Evolutionary conservation across 2,888 invertebrate genomes (phyloP).

Genomic region (Hipparchia sbordonii): DNA sequence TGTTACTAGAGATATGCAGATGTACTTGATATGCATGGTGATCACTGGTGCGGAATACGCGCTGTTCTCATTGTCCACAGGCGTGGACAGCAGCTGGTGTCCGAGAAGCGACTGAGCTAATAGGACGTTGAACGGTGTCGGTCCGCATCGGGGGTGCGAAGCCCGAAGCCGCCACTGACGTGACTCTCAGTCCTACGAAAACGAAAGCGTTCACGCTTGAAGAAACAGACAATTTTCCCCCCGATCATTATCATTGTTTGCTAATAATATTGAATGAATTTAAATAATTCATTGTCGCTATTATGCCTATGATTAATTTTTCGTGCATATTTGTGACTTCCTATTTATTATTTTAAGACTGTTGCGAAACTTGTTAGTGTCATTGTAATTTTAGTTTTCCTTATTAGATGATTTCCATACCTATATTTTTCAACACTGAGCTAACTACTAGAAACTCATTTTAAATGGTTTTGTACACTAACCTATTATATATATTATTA

Average conservation of each 20-base stretch:
- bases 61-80: constrained; percentile 67
- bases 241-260: constrained; percentile 67
- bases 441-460: too few relatives aligned
- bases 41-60: constrained; percentile 53
- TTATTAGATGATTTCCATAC: too few relatives aligned
- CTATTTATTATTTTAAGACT: constrained; percentile 31
- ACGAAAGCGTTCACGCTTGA: constrained; percentile 78
- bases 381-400: not conserved
- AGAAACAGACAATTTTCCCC: constrained; percentile 68
- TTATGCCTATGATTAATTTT: constrained; percentile 36
- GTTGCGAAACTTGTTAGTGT: constrained; percentile 7
- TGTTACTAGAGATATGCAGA: constrained; percentile 57
- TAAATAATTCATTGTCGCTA: constrained; percentile 58
- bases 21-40: constrained; percentile 64
- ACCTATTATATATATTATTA: too few relatives aligned
- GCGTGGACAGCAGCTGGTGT: constrained; percentile 64
- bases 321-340: constrained; percentile 55
- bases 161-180: constrained; percentile 44
- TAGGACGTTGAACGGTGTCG: constrained; percentile 34
- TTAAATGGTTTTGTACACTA: too few relatives aligned
- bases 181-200: constrained; percentile 69
- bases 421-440: too few relatives aligned
- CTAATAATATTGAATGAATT: constrained; percentile 61
- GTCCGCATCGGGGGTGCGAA: constrained; percentile 47
- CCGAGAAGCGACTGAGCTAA: constrained; percentile 64